Evolutionary conservation across 1,140 invertebrate genomes (phyloP).

Genomic region (Diabrotica undecimpunctata): DNA sequence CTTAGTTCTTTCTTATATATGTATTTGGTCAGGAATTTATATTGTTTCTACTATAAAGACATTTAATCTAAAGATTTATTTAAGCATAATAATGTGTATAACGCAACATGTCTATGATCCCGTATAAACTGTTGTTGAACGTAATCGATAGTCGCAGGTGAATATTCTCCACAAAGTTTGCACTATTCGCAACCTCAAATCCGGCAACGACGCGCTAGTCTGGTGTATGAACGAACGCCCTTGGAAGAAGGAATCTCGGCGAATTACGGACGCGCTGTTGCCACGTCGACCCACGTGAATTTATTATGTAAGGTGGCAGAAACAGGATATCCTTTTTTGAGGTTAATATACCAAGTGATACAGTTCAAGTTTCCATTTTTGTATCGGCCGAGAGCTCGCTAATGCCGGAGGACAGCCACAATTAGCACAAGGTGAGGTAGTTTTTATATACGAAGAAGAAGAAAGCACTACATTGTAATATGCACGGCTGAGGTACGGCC

Average conservation of each 20-base stretch:
- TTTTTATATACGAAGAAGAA: neutral
- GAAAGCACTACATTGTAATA: too few species aligned
- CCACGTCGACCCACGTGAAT: neutral
- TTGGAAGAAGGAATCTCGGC: conserved; percentile 14
- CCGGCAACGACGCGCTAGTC: conserved; percentile 9
- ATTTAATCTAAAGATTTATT: too few species aligned
- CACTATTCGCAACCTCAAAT: too few species aligned
- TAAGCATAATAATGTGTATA: too few species aligned
- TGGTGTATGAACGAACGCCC: conserved; percentile 14
- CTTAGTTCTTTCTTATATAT: too few species aligned
- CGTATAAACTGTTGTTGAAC: too few species aligned
- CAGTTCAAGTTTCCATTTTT: conserved; percentile 2
- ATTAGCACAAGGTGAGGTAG: conserved; percentile 1
- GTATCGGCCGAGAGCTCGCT: neutral
- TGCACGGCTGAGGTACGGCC: too few species aligned
- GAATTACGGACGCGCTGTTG: conserved; percentile 4
- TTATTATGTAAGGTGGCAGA: conserved; percentile 3
- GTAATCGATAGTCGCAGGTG: too few species aligned
- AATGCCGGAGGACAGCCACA: neutral
- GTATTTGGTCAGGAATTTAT: too few species aligned
- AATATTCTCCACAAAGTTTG: too few species aligned
- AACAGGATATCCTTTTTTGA: conserved; percentile 1
- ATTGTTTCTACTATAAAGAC: too few species aligned
- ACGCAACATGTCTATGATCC: too few species aligned
- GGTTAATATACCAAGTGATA: conserved; percentile 2